phyloP scores from a whole-genome alignment of 2,888 invertebrate species.

The Andrena marginata region DNA sequence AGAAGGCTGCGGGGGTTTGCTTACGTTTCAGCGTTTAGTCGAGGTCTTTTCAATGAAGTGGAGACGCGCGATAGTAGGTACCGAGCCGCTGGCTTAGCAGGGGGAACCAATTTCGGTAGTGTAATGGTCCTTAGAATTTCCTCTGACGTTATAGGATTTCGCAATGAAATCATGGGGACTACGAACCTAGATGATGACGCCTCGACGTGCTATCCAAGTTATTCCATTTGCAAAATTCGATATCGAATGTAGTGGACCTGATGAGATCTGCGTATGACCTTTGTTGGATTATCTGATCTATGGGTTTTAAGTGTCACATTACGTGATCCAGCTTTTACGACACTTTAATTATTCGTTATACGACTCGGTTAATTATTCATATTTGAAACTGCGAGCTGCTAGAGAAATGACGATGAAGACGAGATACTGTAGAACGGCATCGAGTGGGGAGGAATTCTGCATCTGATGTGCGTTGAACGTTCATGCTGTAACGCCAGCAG shows the following conservation, averaged over 20 bases:
- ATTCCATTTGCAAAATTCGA: not conserved
- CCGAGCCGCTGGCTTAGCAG: no score
- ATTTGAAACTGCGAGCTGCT: not conserved
- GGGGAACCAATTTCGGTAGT: no score
- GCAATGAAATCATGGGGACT: not conserved
- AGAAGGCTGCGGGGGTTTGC: not conserved
- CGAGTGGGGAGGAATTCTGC: not conserved
- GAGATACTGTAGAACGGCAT: not conserved
- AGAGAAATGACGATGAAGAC: not conserved
- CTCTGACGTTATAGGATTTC: not conserved
- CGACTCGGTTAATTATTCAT: conserved; percentile 6
- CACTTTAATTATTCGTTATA: not conserved
- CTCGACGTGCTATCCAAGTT: not conserved
- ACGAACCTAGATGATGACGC: not conserved
- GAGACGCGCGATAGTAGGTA: no score
- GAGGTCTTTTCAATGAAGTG: conserved; percentile 6
- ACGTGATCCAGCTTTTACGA: not conserved
- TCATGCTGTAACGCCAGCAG: not conserved
- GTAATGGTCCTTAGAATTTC: no score
- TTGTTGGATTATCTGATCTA: no score
- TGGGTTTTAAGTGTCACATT: not conserved
- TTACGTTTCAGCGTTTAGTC: not conserved
- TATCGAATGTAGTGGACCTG: not conserved
- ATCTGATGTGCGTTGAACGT: not conserved
- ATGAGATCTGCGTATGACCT: not conserved